Conservation (phyloP, 2,888 invertebrate species). For the Lingula anatina region DNA sequence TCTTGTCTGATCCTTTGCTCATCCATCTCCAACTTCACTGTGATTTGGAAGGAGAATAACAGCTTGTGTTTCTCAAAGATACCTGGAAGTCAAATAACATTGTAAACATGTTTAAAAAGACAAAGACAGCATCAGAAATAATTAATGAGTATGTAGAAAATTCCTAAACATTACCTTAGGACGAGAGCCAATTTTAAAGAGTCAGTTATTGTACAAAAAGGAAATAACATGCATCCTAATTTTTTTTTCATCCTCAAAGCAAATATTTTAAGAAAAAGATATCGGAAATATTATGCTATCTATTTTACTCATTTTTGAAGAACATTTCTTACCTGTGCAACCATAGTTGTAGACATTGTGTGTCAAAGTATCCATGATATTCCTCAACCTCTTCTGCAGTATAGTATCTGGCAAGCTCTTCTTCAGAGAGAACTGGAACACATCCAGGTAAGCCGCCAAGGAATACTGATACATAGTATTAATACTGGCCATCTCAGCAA, state of each 20-base stretch:
- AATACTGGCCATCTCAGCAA: conserved; percentile 83
- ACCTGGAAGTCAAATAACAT: conserved; percentile 57
- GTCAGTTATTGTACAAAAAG: too few species aligned
- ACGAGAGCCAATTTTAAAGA: too few species aligned
- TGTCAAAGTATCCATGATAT: conserved; percentile 79
- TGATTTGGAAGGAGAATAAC: conserved; percentile 86
- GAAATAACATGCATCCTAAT: too few species aligned
- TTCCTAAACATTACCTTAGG: too few species aligned
- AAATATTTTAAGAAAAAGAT: too few species aligned
- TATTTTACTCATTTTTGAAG: not conserved
- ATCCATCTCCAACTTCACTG: conserved; percentile 74
- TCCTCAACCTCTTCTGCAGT: conserved; percentile 67
- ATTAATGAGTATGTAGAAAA: too few species aligned
- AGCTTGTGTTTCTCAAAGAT: conserved; percentile 89
- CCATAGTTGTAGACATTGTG: conserved; percentile 87
- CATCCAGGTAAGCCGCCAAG: conserved; percentile 75
- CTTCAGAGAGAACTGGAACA: conserved; percentile 74
- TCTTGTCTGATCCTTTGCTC: conserved; percentile 61
- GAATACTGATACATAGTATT: conserved; percentile 93
- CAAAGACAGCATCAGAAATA: too few species aligned
- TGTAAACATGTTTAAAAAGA: too few species aligned
- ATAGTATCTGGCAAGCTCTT: conserved; percentile 78
- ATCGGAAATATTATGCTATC: not conserved
- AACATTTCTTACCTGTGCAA: conserved; percentile 63
- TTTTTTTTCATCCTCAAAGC: too few species aligned